Percentiles rank a stretch among this genome's conserved stretches.
Conservation (phyloP, 1,140 invertebrate genomes). For the Drosophila kikkawai region DNA sequence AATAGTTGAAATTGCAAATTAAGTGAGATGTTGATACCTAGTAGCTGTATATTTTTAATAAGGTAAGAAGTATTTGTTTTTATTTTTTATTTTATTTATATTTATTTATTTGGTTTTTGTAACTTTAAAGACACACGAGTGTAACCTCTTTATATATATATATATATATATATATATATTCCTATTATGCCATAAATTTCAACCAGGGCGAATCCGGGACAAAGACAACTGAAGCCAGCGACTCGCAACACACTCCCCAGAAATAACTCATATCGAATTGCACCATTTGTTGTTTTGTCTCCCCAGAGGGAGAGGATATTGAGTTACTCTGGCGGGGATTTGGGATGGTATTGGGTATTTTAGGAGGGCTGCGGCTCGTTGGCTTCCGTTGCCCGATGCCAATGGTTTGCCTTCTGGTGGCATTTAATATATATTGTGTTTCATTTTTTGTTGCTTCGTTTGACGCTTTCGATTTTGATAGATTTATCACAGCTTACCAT, state of each 20-base stretch:
- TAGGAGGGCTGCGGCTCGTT: slow-evolving; percentile 42
- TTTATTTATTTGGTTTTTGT: slow-evolving; percentile 46
- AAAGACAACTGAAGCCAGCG: slow-evolving; percentile 41
- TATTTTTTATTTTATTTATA: slow-evolving; percentile 20
- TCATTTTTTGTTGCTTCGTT: slow-evolving; percentile 47
- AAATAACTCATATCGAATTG: slow-evolving; percentile 74
- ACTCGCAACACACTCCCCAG: slow-evolving; percentile 38
- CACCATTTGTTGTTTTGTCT: slow-evolving; percentile 77
- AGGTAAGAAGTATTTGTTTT: background rate
- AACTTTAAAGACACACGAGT: slow-evolving; percentile 51
- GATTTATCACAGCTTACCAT: slow-evolving; percentile 83
- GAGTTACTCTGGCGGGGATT: slow-evolving; percentile 54
- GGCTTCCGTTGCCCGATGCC: slow-evolving; percentile 54
- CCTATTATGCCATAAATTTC: slow-evolving; percentile 47
- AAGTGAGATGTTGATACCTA: background rate
- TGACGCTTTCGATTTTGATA: slow-evolving; percentile 79
- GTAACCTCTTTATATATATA: slow-evolving; percentile 13
- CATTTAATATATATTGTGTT: slow-evolving; percentile 35
- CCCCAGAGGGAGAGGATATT: slow-evolving; percentile 55
- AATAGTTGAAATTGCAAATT: background rate
- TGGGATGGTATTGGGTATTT: slow-evolving; percentile 20
- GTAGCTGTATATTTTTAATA: background rate
- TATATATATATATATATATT: slow-evolving; percentile 18
- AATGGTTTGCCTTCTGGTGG: slow-evolving; percentile 22
- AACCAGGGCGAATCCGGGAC: slow-evolving; percentile 21